phyloP scores from a whole-genome alignment of 53 echinoderm and acorn worm genomes.

The Zoroaster sp. region DNA sequence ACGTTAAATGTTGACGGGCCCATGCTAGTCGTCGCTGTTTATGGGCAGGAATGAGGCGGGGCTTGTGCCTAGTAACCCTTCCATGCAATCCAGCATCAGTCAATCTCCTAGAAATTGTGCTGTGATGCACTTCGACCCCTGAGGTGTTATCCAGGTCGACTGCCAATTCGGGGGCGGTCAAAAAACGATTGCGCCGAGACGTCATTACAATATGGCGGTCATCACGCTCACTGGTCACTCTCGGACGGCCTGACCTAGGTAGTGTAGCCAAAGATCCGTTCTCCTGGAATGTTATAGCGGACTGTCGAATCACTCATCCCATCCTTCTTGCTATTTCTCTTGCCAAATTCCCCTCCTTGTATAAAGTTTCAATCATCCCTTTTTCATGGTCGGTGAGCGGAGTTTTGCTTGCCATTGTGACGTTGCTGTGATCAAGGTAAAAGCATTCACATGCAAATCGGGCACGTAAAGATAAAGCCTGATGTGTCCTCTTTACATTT shows the following conservation, averaged over 20 bases:
- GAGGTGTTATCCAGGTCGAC: not conserved
- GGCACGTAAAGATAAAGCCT: not conserved
- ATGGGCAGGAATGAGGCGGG: slow-evolving; percentile 7
- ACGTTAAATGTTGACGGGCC: not conserved
- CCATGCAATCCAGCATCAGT: not conserved
- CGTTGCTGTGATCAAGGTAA: not conserved
- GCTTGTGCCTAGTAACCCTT: not conserved
- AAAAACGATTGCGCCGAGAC: not conserved
- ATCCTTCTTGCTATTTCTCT: not conserved
- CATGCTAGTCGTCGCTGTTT: not conserved
- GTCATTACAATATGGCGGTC: not conserved
- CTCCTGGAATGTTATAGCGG: not conserved
- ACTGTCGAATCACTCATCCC: not conserved
- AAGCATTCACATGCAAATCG: not conserved
- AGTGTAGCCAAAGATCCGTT: not conserved
- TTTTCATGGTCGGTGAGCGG: not conserved
- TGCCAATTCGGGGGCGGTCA: slow-evolving; percentile 13
- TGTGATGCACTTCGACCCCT: not conserved
- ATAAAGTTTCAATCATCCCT: slow-evolving; percentile 8
- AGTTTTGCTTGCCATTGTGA: not conserved
- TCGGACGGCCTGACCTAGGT: not conserved
- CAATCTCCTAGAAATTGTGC: not conserved
- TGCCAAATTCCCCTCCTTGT: not conserved
- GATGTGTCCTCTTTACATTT: not conserved
- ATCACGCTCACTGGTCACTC: not conserved